A percentile compares a stretch with the other conserved stretches of the same genome.
These are phyloP conservation scores for Pterois miles DNA, from an alignment of 2,797 vertebrate species.

Conservation along the genomic window DNA sequence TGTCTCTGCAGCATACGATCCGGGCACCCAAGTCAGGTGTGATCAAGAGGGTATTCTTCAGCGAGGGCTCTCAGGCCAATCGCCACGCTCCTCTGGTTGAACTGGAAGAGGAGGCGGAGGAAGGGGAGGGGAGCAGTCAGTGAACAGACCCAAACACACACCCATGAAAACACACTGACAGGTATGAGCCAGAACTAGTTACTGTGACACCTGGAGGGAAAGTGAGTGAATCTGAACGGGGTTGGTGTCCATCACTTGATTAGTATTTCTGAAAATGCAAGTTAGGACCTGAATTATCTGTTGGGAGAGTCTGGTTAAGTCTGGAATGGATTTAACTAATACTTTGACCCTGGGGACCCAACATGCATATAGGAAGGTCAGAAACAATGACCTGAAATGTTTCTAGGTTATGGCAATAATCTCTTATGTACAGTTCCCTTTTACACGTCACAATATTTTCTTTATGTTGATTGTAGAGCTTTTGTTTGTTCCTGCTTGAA, in stretches of 20 bases:
- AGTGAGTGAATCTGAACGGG: background rate
- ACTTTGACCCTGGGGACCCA: background rate
- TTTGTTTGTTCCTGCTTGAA: background rate
- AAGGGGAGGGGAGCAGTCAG: conserved; percentile 28
- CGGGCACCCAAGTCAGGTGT: conserved; percentile 90
- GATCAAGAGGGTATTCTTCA: conserved; percentile 92
- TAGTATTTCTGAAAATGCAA: background rate
- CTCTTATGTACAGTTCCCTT: conserved; percentile 15
- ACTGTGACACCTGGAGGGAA: background rate
- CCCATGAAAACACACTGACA: background rate
- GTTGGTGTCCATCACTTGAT: background rate
- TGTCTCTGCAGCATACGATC: conserved; percentile 89
- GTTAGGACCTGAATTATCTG: background rate
- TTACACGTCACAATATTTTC: background rate
- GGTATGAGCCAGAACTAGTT: background rate
- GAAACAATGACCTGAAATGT: background rate
- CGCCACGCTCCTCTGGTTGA: conserved; percentile 90
- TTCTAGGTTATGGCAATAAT: background rate
- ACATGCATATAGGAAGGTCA: background rate
- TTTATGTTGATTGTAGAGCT: background rate
- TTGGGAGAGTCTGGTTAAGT: conserved; percentile 12
- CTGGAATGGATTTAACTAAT: background rate
- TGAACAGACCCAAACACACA: conserved; percentile 20
- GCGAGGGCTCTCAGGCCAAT: conserved; percentile 91
- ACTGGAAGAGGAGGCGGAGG: conserved; percentile 82